phyloP scores from a whole-genome alignment of 2,797 vertebrate genomes.

The Pteronotus mesoamericanus region DNA sequence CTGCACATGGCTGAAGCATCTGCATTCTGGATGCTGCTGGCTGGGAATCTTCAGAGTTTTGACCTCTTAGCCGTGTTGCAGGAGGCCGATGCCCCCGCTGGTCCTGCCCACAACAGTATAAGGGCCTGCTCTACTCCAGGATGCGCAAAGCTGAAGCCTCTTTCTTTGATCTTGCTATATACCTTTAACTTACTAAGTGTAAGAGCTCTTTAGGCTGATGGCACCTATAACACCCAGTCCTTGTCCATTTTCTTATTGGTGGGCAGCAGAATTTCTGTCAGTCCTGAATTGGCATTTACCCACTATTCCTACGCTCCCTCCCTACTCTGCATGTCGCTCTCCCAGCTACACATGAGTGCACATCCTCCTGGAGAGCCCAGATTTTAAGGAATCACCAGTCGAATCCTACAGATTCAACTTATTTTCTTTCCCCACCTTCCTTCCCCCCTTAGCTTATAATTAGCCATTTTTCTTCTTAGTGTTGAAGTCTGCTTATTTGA shows the following conservation, averaged over 20 bases:
- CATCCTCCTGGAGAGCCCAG: background rate
- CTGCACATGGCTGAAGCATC: background rate
- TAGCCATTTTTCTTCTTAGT: conserved; percentile 44
- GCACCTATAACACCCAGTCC: background rate
- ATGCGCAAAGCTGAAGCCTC: background rate
- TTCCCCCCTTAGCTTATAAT: conserved; percentile 48
- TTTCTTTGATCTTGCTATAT: background rate
- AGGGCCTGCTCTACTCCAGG: background rate
- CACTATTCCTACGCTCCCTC: background rate
- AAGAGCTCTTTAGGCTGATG: background rate
- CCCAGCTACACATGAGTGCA: fast-evolving
- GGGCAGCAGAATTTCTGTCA: background rate
- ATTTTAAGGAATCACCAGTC: background rate
- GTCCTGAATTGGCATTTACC: background rate
- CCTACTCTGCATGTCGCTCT: background rate
- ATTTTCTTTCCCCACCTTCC: conserved; percentile 17
- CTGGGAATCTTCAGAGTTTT: background rate
- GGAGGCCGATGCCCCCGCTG: background rate
- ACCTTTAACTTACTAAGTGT: background rate
- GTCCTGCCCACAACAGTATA: no score
- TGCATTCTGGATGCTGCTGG: background rate
- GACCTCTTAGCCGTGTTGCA: background rate
- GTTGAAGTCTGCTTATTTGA: conserved; percentile 60
- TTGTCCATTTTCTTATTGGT: background rate
- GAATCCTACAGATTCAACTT: background rate